Conservation (phyloP, 2,113 vertebrate genomes). For the Corynorhinus townsendii region DNA sequence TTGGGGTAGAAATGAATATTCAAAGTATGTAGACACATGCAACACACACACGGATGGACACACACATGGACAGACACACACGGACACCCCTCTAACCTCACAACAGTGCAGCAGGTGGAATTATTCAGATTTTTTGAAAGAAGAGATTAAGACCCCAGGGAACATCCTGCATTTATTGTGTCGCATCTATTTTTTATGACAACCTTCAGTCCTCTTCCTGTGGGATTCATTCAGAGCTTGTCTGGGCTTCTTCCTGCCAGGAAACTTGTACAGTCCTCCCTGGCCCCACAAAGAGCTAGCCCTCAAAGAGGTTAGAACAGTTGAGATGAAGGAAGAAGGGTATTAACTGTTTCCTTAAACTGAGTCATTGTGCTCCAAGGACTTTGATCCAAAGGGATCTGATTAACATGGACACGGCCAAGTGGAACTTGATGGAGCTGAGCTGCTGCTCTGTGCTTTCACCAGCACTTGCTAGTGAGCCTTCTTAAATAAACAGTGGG, state of each 20-base stretch:
- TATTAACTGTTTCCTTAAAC: slow-evolving; percentile 59
- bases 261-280: slow-evolving; percentile 14
- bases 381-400: slow-evolving; percentile 18
- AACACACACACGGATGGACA: no score
- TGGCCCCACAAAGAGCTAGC: slow-evolving; percentile 19
- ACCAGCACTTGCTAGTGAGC: neutral
- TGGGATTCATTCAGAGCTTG: slow-evolving; percentile 53
- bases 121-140: slow-evolving; percentile 54
- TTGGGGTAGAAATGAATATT: neutral
- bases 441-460: neutral
- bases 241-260: slow-evolving; percentile 58
- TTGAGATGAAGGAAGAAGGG: slow-evolving; percentile 45
- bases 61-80: no score
- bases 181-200: slow-evolving; percentile 58
- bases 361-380: slow-evolving; percentile 34
- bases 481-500: neutral
- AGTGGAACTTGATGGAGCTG: neutral
- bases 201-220: slow-evolving; percentile 52
- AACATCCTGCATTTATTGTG: slow-evolving; percentile 57
- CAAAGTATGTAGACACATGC: neutral
- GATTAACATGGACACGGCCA: neutral
- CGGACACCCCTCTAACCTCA: neutral
- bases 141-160: slow-evolving; percentile 56
- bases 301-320: slow-evolving; percentile 42
- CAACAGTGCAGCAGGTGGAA: neutral